Conservation (phyloP, 2,113 vertebrate species). For the Riparia riparia region DNA sequence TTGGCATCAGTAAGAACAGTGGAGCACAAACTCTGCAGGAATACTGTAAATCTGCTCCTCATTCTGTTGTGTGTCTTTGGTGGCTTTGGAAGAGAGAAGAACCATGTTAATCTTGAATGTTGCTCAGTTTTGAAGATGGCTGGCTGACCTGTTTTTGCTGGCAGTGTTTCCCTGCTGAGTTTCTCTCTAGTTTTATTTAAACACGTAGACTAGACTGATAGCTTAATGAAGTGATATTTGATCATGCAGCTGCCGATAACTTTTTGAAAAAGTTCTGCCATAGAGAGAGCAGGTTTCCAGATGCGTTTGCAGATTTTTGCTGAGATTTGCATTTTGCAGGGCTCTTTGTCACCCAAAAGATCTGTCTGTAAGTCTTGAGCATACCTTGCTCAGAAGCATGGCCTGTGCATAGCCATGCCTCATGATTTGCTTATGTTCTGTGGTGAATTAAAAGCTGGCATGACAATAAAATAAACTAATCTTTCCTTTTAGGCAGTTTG, state of each 20-base stretch:
- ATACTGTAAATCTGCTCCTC: background rate
- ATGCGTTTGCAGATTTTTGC: background rate
- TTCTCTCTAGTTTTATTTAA: constrained; percentile 1
- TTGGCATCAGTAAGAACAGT: background rate
- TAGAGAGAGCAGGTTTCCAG: background rate
- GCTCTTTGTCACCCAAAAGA: background rate
- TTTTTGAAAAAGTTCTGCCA: background rate
- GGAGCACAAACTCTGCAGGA: background rate
- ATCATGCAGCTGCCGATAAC: background rate
- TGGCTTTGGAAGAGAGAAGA: background rate
- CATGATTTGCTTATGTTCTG: background rate
- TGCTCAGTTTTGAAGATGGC: background rate
- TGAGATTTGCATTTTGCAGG: background rate
- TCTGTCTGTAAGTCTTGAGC: background rate
- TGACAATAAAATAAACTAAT: background rate
- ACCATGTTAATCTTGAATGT: background rate
- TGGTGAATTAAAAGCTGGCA: background rate
- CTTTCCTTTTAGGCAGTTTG: background rate
- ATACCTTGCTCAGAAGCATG: background rate
- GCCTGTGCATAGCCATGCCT: background rate
- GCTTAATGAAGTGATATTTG: background rate
- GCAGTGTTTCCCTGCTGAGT: background rate
- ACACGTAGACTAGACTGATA: background rate
- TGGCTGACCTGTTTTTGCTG: background rate
- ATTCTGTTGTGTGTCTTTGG: background rate